These are phyloP conservation scores for Oedothorax gibbosus DNA, from an alignment of 1,140 invertebrate species.

Conservation along the genomic window DNA sequence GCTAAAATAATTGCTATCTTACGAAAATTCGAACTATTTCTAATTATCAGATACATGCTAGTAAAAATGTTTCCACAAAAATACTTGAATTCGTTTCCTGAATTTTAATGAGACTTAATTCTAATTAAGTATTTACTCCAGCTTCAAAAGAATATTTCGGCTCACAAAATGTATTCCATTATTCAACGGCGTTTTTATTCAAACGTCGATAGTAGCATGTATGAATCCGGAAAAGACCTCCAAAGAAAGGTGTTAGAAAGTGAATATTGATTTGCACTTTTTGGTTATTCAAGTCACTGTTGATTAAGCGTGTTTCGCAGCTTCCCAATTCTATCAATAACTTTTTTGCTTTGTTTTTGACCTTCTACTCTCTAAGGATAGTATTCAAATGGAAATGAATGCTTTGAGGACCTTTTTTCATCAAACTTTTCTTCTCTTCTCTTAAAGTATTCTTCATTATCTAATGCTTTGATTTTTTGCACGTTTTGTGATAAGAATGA, in stretches of 20 bases:
- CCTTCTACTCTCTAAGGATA: conserved; percentile 21
- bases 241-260: no score
- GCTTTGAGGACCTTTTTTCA: conserved; percentile 15
- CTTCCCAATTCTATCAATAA: conserved; percentile 31
- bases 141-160: not conserved
- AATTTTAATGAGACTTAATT: not conserved
- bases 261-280: conserved; percentile 20
- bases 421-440: no score
- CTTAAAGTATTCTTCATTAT: conserved; percentile 49
- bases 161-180: no score
- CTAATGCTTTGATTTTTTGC: no score
- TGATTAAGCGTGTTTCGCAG: conserved; percentile 37
- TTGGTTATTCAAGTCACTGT: conserved; percentile 45
- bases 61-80: no score
- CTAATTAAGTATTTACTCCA: conserved; percentile 21
- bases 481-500: no score
- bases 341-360: conserved; percentile 47
- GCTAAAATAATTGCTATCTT: no score
- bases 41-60: no score
- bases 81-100: not conserved
- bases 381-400: conserved; percentile 50
- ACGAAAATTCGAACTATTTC: no score
- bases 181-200: conserved; percentile 1
- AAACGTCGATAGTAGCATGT: not conserved
- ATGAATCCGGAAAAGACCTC: no score